Evolutionary conservation across 2,797 vertebrate species (phyloP), one percentile per base, ranked within the genome.

Genomic region (Agapornis canus): DNA sequence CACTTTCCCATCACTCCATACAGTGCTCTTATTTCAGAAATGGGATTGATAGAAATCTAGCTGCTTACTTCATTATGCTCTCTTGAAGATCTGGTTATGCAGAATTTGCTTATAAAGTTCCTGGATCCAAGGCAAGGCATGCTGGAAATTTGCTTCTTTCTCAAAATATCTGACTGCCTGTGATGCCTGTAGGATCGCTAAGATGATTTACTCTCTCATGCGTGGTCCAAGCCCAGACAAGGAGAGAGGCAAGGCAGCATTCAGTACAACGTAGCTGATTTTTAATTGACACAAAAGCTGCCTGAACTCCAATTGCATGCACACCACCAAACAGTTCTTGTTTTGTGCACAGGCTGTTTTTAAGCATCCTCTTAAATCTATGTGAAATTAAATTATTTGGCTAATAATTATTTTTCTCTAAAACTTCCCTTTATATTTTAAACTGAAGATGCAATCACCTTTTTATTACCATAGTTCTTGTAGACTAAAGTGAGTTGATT

Each of bases 1-100:
- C 17, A 0, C 43, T 39, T 75, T 42, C 23, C 54, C 0, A 0
- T 61, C 48, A 54, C 32, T 71, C 6, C 2, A 26, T 32, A 21
- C 7, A 42, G 25, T 2, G 1, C 5, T 27, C n/a, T 82, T 26
- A 7, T 68, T 79, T 82, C 82, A 83, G 86, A 66, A 66, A 56
- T 27, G 5, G 7, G 25, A 17, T 10, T 57, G 51, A 59, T 88
- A 65, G 80, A 66, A 88, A 77, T 73, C n/a, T 88, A 82, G 49
- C 71, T 92, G 59, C 78, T 65, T 78, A 47, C 65, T 39, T 56
- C 77, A 11, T 56, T 52, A 16, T 4, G 22, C 54, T 86, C 82
- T 37, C 78, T 82, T 79, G 57, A 89, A 88, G 76, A 43, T 51
- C 35, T 86, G 35, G 8, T 32, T 76, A 48, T 69, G 43, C 22